These are phyloP conservation scores for Oostethus manadensis DNA, from an alignment of 2,113 vertebrate species.

Conservation along the genomic window DNA sequence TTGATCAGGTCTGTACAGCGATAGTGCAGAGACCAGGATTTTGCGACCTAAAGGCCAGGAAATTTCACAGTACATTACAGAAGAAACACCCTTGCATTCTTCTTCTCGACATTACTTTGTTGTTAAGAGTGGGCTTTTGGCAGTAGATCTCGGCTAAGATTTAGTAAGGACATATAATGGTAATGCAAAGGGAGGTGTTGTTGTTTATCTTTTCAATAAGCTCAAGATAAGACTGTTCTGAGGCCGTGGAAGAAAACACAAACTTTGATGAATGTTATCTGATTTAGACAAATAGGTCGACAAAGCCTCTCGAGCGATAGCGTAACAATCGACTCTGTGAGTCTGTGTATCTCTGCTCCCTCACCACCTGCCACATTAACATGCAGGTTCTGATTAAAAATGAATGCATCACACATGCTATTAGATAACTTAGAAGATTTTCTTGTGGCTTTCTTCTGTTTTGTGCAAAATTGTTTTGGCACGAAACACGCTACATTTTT, in stretches of 20 bases:
- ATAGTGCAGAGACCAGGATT: too few relatives aligned
- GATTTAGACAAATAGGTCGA: constrained; percentile 22
- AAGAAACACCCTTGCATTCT: constrained; percentile 12
- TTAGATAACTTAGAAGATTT: constrained; percentile 41
- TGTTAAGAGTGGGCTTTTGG: constrained; percentile 20
- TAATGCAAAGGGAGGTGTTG: not conserved
- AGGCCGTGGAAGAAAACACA: constrained; percentile 1
- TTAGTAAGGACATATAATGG: constrained; percentile 28
- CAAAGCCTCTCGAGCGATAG: constrained; percentile 22
- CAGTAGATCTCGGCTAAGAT: constrained; percentile 26
- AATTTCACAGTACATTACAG: too few relatives aligned
- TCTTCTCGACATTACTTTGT: constrained; percentile 23
- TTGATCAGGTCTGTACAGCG: too few relatives aligned
- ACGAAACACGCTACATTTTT: not conserved
- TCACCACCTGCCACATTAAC: constrained; percentile 39
- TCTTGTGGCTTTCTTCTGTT: constrained; percentile 17
- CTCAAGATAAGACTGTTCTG: constrained; percentile 1
- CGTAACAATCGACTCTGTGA: constrained; percentile 34
- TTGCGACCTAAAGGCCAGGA: too few relatives aligned
- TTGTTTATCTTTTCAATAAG: constrained; percentile 17
- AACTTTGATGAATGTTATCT: constrained; percentile 26
- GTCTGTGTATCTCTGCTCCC: constrained; percentile 27
- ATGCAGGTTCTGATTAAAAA: constrained; percentile 48
- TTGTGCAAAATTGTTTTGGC: not conserved
- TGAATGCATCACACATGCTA: constrained; percentile 34